Conservation (phyloP, 2,888 invertebrate species). For the Embidobia sp. region DNA sequence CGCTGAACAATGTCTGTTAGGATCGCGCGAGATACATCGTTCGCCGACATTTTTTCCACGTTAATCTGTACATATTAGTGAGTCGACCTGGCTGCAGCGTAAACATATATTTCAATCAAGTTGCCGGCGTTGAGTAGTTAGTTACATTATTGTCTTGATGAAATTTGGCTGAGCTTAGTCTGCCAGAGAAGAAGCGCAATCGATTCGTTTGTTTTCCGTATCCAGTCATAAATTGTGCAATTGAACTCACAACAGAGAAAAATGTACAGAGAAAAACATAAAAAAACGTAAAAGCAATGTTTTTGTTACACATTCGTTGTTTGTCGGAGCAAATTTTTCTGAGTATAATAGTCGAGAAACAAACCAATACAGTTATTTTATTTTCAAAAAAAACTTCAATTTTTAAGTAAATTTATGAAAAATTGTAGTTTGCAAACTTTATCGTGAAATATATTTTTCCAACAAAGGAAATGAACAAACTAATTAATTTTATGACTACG, state of each 20-base stretch:
- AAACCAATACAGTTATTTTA: too few species aligned
- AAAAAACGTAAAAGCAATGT: not conserved
- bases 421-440: too few species aligned
- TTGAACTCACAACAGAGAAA: not conserved
- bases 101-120: constrained; percentile 64
- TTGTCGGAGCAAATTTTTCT: too few species aligned
- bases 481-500: too few species aligned
- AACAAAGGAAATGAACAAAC: too few species aligned
- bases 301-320: too few species aligned
- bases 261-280: constrained; percentile 8
- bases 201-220: constrained; percentile 39
- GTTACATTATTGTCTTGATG: constrained; percentile 52
- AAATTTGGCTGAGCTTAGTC: constrained; percentile 51
- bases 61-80: constrained; percentile 21
- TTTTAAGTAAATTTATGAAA: too few species aligned
- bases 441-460: too few species aligned
- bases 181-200: constrained; percentile 58
- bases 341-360: too few species aligned
- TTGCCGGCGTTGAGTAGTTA: constrained; percentile 65
- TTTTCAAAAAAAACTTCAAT: too few species aligned
- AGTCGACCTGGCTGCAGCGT: constrained; percentile 64
- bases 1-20: too few species aligned
- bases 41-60: not conserved
- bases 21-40: too few species aligned
- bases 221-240: not conserved